phyloP scores from a whole-genome alignment of 2,888 invertebrate genomes.

The Tortricodes alternella region DNA sequence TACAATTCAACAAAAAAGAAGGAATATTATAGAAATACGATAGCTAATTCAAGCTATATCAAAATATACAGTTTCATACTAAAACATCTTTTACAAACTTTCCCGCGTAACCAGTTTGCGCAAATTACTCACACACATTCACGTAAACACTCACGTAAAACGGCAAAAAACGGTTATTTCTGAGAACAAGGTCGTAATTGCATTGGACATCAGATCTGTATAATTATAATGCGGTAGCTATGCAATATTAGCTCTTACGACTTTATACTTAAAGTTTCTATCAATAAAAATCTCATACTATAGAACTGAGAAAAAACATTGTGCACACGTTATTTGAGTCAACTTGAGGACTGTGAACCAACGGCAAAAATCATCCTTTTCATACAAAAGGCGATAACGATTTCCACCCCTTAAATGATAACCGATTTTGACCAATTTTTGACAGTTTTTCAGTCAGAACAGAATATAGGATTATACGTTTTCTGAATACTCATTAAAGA shows the following conservation, averaged over 20 bases:
- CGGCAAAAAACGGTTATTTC: not conserved
- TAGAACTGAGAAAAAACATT: no score
- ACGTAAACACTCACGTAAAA: not conserved
- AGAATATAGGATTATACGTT: no score
- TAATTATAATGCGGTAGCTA: not conserved
- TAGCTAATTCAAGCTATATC: not conserved
- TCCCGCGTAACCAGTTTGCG: constrained; percentile 5
- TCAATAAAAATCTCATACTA: no score
- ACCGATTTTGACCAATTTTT: no score
- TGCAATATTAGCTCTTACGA: not conserved
- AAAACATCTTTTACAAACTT: not conserved
- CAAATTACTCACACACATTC: constrained; percentile 1
- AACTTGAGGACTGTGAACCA: no score
- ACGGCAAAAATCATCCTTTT: no score
- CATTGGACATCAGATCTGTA: not conserved
- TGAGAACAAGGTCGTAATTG: not conserved
- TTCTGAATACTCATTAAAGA: no score
- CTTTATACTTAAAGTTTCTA: no score
- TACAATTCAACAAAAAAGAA: not conserved
- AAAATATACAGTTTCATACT: not conserved
- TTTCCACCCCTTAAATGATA: no score
- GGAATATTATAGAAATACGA: not conserved
- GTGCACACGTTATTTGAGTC: no score
- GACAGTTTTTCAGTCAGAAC: no score
- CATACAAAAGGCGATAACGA: no score